Conservation (phyloP, 2,888 invertebrate species). For the Yponomeuta evonymella region DNA sequence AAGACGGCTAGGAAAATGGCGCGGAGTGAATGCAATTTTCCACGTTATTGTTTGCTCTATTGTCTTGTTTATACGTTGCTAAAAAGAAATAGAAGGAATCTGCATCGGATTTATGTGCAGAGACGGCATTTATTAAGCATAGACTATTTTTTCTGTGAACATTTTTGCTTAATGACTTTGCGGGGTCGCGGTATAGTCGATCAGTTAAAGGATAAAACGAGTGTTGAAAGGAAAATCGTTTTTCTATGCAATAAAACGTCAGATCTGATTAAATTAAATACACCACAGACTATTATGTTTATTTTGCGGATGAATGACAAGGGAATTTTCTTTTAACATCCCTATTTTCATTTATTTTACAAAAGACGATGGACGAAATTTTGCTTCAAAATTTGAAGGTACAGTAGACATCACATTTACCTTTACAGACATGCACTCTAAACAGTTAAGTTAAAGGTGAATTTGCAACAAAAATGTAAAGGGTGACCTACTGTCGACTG, state of each 20-base stretch:
- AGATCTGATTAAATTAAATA: neutral
- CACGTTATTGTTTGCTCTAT: constrained; percentile 68
- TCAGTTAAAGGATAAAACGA: neutral
- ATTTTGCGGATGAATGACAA: neutral
- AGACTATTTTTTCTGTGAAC: constrained; percentile 19
- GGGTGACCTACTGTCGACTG: neutral
- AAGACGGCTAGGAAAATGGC: constrained; percentile 63
- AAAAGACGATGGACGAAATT: no score
- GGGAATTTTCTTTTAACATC: neutral
- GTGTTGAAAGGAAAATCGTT: neutral
- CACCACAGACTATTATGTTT: neutral
- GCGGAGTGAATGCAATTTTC: constrained; percentile 64
- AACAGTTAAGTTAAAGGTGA: no score
- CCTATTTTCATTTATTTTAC: no score
- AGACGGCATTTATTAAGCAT: constrained; percentile 23
- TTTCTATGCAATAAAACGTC: neutral
- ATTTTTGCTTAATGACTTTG: neutral
- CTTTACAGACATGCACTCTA: no score
- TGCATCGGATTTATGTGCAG: constrained; percentile 18
- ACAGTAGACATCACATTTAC: no score
- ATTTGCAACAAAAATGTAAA: neutral
- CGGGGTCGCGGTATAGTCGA: neutral
- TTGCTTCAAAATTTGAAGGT: no score
- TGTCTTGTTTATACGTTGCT: constrained; percentile 64
- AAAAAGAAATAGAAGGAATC: constrained; percentile 31